These are phyloP conservation scores for Rhea pennata DNA, from an alignment of 2,113 vertebrate species.

Conservation along the genomic window DNA sequence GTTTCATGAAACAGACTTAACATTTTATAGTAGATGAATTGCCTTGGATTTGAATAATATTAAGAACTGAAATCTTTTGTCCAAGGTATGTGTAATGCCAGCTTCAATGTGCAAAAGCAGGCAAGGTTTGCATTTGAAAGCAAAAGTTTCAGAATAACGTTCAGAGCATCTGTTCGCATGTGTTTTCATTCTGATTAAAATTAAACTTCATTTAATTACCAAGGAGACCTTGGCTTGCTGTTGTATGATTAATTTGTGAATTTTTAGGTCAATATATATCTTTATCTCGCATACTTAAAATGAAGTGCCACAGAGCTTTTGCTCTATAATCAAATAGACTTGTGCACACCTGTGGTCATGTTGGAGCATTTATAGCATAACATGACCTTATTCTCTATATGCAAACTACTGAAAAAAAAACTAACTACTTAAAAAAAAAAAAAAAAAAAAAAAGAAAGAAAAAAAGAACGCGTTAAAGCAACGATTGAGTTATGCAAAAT, in stretches of 20 bases:
- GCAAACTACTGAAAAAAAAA: background rate
- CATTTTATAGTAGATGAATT: background rate
- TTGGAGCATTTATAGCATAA: background rate
- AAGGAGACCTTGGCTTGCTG: background rate
- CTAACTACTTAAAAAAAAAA: background rate
- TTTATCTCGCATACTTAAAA: background rate
- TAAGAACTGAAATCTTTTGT: background rate
- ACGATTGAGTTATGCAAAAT: background rate
- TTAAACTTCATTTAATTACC: background rate
- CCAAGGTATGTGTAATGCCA: background rate
- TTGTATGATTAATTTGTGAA: slow-evolving; percentile 20
- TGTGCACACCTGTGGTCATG: background rate
- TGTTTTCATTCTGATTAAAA: background rate
- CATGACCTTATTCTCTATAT: background rate
- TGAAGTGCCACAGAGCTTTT: background rate
- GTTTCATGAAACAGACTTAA: background rate
- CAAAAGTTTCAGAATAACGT: background rate
- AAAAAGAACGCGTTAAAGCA: background rate
- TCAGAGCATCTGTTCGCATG: background rate
- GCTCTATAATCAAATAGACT: background rate
- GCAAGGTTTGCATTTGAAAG: background rate
- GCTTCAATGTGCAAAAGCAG: background rate
- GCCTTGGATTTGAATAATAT: background rate
- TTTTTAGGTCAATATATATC: background rate
- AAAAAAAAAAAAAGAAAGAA: no score